Base-by-base conservation (phyloP, 1,140 invertebrate genomes). In the Pachyrhynchus sulphureomaculatus region DNA sequence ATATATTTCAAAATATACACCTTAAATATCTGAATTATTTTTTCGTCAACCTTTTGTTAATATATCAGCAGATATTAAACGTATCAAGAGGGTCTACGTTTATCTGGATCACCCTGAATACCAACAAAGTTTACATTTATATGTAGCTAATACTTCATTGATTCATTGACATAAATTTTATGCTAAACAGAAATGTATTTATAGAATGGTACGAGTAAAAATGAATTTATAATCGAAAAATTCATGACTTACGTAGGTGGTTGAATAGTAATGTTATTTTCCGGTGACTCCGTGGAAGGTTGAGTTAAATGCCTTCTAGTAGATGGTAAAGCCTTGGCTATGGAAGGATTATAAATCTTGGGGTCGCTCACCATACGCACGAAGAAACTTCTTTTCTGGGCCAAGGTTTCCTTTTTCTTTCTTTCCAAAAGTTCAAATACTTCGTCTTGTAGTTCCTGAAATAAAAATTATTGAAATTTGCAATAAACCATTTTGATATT, bases 281-380 rank as follows among this genome's bases (percentile, higher is more conserved):
- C 78, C 0, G 77, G 77, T 41, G 74, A 74, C n/a, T 70, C 72
- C 18, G 65, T 62, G 13, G 61, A 58, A 29, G 62, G 77, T 66
- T 83, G 76, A 36, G 81, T 72, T 37, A 79, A 71, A 70, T 72
- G 78, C 75, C 78, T 76, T 77, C 71, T 66, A 12, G 79, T 78
- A 0, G 82, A 81, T 32, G 86, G 82, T 33, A 86, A 78, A 3
- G 85, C 82, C 76, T 88, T 88, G 68, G 86, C 86, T 65, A 91
- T 90, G 55, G 89, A 90, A 13, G 91, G 92, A 78, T 95, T 94
- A 80, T 95, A 96, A 59, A 96, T 92, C 73, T 97, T 97, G 0
- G 95, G 96, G 81, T 98, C 96, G 63, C 89, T 91, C 24, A 93
- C 95, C 95, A 98, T 98, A 13, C 94, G 88, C 44, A 98, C 94